phyloP scores from a whole-genome alignment of 1,140 invertebrate species.

The Temnothorax curvispinosus region DNA sequence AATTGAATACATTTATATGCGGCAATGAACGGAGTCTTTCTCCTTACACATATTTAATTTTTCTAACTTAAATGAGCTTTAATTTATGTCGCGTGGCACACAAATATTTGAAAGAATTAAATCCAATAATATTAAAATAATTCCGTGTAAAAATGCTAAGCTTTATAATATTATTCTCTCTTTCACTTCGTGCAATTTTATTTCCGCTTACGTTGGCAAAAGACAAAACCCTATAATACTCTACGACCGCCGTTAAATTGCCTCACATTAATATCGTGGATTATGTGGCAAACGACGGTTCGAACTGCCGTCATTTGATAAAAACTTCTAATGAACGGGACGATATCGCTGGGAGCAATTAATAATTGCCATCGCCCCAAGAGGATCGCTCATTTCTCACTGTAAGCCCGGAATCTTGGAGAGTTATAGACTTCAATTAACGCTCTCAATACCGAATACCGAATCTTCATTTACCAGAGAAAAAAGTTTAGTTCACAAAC shows the following conservation, averaged over 20 bases:
- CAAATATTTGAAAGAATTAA: slow-evolving; percentile 30
- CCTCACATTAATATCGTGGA: slow-evolving; percentile 50
- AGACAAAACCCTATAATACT: slow-evolving; percentile 41
- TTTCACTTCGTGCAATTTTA: slow-evolving; percentile 12
- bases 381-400: slow-evolving; percentile 51
- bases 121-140: not conserved
- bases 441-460: slow-evolving; percentile 7
- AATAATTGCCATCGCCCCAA: slow-evolving; percentile 42
- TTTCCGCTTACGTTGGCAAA: not conserved
- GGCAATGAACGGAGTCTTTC: not conserved
- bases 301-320: slow-evolving; percentile 50
- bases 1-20: not conserved
- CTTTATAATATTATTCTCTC: not conserved
- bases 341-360: slow-evolving; percentile 42
- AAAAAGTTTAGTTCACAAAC: not conserved
- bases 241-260: slow-evolving; percentile 10
- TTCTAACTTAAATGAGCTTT: not conserved
- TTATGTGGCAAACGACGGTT: slow-evolving; percentile 53
- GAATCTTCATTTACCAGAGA: not conserved
- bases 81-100: not conserved
- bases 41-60: not conserved
- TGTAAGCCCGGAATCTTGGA: slow-evolving; percentile 36
- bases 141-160: not conserved
- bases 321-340: slow-evolving; percentile 52
- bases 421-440: slow-evolving; percentile 49